Evolutionary conservation across 92 coral and sea anemone species (phyloP).

Genomic region (Chrysogorgia sp.): DNA sequence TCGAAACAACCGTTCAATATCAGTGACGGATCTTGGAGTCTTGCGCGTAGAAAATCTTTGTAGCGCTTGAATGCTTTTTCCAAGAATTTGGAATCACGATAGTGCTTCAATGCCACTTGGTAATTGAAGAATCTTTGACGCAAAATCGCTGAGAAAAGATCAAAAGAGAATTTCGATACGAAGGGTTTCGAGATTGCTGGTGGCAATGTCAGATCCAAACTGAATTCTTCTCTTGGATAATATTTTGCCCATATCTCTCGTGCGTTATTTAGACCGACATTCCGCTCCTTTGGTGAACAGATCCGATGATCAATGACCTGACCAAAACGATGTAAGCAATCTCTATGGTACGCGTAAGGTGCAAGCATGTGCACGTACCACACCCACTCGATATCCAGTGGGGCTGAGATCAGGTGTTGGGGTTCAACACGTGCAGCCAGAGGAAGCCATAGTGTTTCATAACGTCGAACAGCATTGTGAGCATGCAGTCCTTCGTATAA

Average conservation of each 20-base stretch:
- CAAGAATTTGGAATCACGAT: constrained; percentile 54
- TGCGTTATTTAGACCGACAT: constrained; percentile 45
- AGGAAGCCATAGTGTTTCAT: constrained; percentile 65
- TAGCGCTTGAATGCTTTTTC: constrained; percentile 58
- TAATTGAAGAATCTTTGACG: constrained; percentile 59
- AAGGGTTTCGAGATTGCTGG: constrained; percentile 24
- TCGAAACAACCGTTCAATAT: constrained; percentile 54
- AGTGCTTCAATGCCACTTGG: constrained; percentile 58
- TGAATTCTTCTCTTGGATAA: constrained; percentile 54
- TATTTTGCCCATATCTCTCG: constrained; percentile 64
- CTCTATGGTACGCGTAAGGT: constrained; percentile 55
- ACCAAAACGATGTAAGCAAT: constrained; percentile 56
- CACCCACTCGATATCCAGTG: constrained; percentile 76
- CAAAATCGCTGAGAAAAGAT: constrained; percentile 46
- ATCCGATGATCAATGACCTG: constrained; percentile 60
- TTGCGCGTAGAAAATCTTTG: constrained; percentile 46
- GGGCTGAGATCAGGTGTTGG: constrained; percentile 53
- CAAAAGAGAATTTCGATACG: constrained; percentile 53
- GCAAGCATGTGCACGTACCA: constrained; percentile 69
- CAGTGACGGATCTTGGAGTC: constrained; percentile 42
- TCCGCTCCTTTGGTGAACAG: constrained; percentile 41
- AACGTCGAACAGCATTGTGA: constrained; percentile 68
- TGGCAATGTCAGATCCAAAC: constrained; percentile 56
- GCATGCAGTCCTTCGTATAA: constrained; percentile 55
- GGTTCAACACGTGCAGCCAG: constrained; percentile 46